phyloP scores from a whole-genome alignment of 2,888 invertebrate genomes.

The Myopa testacea region DNA sequence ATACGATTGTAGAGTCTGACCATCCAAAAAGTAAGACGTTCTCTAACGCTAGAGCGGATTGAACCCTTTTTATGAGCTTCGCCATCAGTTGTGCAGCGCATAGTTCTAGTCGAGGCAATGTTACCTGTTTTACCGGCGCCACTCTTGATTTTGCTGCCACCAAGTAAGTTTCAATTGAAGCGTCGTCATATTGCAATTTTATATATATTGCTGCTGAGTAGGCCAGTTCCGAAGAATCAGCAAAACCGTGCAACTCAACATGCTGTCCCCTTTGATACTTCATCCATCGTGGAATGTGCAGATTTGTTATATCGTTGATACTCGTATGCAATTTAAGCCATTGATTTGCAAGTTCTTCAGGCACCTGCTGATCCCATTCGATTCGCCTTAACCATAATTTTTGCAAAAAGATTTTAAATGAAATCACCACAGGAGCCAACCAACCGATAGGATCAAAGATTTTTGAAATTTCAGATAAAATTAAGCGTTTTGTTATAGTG shows the following conservation, averaged over 20 bases:
- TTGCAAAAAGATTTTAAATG: constrained; percentile 32
- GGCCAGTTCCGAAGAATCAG: constrained; percentile 28
- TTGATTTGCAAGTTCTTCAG: constrained; percentile 10
- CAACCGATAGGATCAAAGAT: constrained; percentile 32
- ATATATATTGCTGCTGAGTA: constrained; percentile 27
- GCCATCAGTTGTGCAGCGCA: too few species aligned
- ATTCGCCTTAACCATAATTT: constrained; percentile 27
- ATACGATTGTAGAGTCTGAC: constrained; percentile 40
- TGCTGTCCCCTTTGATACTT: constrained; percentile 13
- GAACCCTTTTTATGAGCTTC: too few species aligned
- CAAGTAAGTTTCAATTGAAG: constrained; percentile 3
- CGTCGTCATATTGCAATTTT: not conserved
- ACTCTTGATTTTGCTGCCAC: constrained; percentile 39
- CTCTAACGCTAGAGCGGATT: not conserved
- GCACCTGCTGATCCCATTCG: constrained; percentile 28
- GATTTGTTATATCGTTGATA: constrained; percentile 2
- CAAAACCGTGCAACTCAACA: constrained; percentile 32
- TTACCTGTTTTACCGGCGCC: constrained; percentile 38
- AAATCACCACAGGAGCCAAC: constrained; percentile 13
- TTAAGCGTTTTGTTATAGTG: not conserved
- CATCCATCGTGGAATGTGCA: constrained; percentile 26
- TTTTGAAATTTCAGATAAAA: constrained; percentile 22
- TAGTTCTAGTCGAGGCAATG: not conserved
- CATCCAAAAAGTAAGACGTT: constrained; percentile 28
- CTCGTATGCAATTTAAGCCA: constrained; percentile 17